Evolutionary conservation across 2,113 vertebrate genomes (phyloP).

Genomic region (Chamaetylas fuelleborni): DNA sequence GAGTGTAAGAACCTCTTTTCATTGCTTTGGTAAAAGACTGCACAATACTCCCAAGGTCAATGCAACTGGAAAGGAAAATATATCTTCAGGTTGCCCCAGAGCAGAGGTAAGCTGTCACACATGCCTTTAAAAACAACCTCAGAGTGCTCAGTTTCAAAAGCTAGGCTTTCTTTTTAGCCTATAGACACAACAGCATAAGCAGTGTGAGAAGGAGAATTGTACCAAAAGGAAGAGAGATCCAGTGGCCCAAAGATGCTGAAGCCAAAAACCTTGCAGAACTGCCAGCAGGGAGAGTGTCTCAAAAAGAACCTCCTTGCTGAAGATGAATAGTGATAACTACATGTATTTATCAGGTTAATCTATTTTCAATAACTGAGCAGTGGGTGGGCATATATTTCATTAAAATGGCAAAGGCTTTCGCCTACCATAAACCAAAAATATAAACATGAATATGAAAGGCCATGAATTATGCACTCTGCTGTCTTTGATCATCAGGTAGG

Average conservation of each 20-base stretch:
- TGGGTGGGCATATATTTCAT: constrained; percentile 8
- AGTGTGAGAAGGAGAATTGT: not conserved
- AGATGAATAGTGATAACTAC: not conserved
- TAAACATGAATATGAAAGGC: constrained; percentile 42
- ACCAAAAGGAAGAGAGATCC: not conserved
- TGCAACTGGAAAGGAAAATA: too few relatives aligned
- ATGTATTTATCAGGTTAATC: constrained; percentile 4
- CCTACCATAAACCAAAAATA: constrained; percentile 32
- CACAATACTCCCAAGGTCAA: too few relatives aligned
- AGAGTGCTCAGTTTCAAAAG: not conserved
- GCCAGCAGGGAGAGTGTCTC: not conserved
- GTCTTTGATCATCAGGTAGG: constrained; percentile 7
- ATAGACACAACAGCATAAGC: not conserved
- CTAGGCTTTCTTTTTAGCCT: not conserved
- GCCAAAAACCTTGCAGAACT: not conserved
- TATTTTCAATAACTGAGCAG: not conserved
- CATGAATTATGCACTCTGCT: constrained; percentile 30
- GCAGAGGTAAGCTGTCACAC: not conserved
- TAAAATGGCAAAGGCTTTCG: constrained; percentile 5
- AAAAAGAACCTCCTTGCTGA: not conserved
- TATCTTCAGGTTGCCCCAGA: not conserved
- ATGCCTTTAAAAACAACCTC: not conserved
- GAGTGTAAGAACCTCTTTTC: too few relatives aligned
- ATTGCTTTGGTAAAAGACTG: too few relatives aligned
- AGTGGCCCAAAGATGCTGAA: not conserved